Base-by-base conservation (phyloP, 2,113 vertebrate species). In the Alethe castanea region DNA sequence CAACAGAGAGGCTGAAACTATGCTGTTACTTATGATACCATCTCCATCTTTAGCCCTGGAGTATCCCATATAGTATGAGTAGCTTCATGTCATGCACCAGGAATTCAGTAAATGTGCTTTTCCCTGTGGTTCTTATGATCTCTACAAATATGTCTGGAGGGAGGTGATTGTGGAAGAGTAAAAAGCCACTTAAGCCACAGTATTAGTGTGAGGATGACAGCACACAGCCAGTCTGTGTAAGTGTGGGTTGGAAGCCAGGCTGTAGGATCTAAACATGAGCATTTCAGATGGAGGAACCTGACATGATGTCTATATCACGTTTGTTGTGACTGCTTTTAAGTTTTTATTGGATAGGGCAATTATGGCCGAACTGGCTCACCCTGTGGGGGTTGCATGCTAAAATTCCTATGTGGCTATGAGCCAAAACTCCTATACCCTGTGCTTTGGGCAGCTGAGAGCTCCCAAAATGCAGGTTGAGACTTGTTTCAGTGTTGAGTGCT, bases 101-200 rank as follows among this genome's bases (percentile, higher is more conserved):
- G 31, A 85, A 82, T 82, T 93, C 9, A 7, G 25, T 88, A 57
- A 82, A 80, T n/a, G 17, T 76, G 28, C 81, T 94, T 82, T 77
- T 76, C n/a, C 31, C 28, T 52, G 1, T 48, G 48, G 40, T 90
- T 88, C 83, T 76, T 90, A 31, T 2, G 19, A 48, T 74, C 48
- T 85, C 70, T 88, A 5, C 82, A 74, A 81, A 71, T 72, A 54
- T n/a, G 31, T 72, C n/a, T 57, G 57, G 71, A 82, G 66, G 38
- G 59, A 88, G 50, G 31, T 60, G 54, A 57, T 44, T 60, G 4
- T 44, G 66, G 45, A 85, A 91, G n/a, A 53, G n/a, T 53, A 53
- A 87, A 81, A 93, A 90, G 22, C 66, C 44, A 17, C 48, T 71
- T 78, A 69, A 91, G n/a, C 45, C 61, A 40, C 53, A 65, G 1